Evolutionary conservation across 2,888 invertebrate genomes (phyloP), one percentile per base, ranked within the genome.

Genomic region (Agrochola litura): DNA sequence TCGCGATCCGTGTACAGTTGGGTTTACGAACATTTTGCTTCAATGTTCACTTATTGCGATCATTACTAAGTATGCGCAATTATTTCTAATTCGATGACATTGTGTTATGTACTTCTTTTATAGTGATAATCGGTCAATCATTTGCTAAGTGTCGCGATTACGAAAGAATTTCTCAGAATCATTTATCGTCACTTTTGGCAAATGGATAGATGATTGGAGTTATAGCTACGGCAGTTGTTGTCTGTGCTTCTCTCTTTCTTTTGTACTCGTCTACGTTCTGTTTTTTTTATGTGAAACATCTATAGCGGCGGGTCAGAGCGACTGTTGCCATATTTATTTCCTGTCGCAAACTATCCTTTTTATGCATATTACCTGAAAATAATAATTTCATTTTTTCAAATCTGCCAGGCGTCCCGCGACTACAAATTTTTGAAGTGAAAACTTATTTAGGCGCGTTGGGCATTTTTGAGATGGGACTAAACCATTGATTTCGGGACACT

Each of bases 1-100:
- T 60, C 25, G 61, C 63, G 30, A 58, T 43, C 6, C 58, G 37
- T 52, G 81, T 78, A 58, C 41, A 49, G 41, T 6, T 19, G 10
- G 9, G 22, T 56, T 54, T 56, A 41, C 63, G 19, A 16, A 2
- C 9, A 56, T 41, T 58, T 71, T 43, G 16, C 8, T 81, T n/a
- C 49, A 56, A n/a, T 25, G 43, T 54, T 16, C 19, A 54, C 25
- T 79, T 25, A 52, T 16, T 43, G 41, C 43, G 19, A 43, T 30
- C 3, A 49, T 43, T 46, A 37, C 46, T 56, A 16, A 63, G n/a
- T 37, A 64, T 25, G 49, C 12, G 43, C n/a, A 64, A 64, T 81
- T 78, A 73, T 19, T 5, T 54, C 6, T 16, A 49, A 19, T 54
- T 43, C 66, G 46, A 41, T 41, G 37, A 54, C 19, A 74, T 66